These are phyloP conservation scores for Meriones psammophilus DNA, from an alignment of 2,797 vertebrate species.

Conservation along the genomic window DNA sequence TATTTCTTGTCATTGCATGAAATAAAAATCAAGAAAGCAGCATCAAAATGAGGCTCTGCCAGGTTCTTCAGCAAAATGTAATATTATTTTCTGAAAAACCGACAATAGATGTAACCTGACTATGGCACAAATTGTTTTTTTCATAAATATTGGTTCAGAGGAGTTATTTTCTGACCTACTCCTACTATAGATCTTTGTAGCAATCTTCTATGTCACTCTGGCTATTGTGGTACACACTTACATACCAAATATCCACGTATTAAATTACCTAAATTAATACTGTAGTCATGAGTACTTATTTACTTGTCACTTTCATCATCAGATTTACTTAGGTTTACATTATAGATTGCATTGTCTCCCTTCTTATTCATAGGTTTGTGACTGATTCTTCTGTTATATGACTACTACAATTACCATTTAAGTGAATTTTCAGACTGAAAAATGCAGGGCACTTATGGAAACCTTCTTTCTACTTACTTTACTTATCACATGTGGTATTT, in stretches of 20 bases:
- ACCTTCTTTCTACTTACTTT: background rate
- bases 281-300: background rate
- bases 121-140: conserved; percentile 20
- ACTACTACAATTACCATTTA: background rate
- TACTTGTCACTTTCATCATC: background rate
- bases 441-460: background rate
- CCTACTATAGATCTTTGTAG: background rate
- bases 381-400: background rate
- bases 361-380: background rate
- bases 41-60: conserved; percentile 30
- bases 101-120: background rate
- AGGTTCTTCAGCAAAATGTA: background rate
- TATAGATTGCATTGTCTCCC: background rate
- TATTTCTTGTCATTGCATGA: conserved; percentile 41
- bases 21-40: conserved; percentile 46
- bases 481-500: background rate
- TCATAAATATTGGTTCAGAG: conserved; percentile 42
- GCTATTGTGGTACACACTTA: background rate
- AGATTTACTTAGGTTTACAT: background rate
- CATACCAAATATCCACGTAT: background rate
- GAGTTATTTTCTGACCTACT: background rate
- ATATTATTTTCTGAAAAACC: conserved; percentile 24
- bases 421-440: background rate
- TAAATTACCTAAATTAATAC: background rate
- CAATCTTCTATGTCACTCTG: background rate